Evolutionary conservation across 2,888 invertebrate genomes (phyloP), one percentile per base, ranked within the genome.

Genomic region (Coenonympha arcania): DNA sequence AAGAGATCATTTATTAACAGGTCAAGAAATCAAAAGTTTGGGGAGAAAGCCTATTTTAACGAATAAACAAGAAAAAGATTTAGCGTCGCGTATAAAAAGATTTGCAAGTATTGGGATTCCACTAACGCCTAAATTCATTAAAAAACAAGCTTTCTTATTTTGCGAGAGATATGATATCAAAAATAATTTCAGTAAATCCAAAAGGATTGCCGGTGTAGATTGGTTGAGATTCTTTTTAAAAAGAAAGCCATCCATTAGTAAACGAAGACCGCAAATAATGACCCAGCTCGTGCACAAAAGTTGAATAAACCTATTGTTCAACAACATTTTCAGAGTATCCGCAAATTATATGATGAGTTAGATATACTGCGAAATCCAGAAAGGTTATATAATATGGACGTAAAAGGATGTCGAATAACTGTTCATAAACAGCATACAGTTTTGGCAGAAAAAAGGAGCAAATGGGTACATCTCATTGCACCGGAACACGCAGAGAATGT

Each of bases 221-320:
- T n/a, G n/a, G n/a, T n/a, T n/a, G n/a, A n/a, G n/a, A n/a, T n/a
- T n/a, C n/a, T n/a, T n/a, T n/a, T n/a, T n/a, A n/a, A n/a, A n/a
- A n/a, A n/a, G n/a, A n/a, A n/a, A n/a, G n/a, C n/a, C n/a, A n/a
- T n/a, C n/a, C n/a, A n/a, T n/a, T n/a, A n/a, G n/a, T n/a, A n/a
- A n/a, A n/a, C n/a, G n/a, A n/a, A n/a, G n/a, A n/a, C n/a, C n/a
- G n/a, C n/a, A n/a, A n/a, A n/a, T n/a, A 26, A 60, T 63, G 61
- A 62, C 50, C 56, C 60, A 3, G 62, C 56, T n/a, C 53, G 62
- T 44, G 62, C 61, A 6, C 59, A 62, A 60, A 63, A 62, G 18
- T 47, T 62, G 0, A 65, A 65, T 55, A 60, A 57, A 52, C 53
- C 51, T 49, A 59, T 59, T 18, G 60, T 61, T 5, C 40, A 56